Base-by-base conservation (phyloP, 2,888 invertebrate genomes). In the Melanostoma mellinum region DNA sequence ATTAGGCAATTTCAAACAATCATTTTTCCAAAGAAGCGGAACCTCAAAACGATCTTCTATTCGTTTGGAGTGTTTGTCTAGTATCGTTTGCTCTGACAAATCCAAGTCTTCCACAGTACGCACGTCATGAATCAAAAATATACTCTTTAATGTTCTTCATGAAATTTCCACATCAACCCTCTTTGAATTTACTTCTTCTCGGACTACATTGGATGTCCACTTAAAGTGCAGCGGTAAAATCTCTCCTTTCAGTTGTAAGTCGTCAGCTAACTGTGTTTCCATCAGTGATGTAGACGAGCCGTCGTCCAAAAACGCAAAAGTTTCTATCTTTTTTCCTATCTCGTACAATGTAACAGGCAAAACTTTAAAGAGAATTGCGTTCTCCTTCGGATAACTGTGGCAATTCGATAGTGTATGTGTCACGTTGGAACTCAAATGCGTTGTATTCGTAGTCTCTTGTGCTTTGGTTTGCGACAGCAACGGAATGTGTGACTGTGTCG, bases 251-350 rank as follows among this genome's bases (percentile, higher is more conserved):
- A 72, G 9, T 3, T 61, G 42, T 8, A 72, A 32, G 32, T 20
- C 33, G 2, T 42, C 32, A 20, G 65, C 74, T 3, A 65, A 10
- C 0, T 36, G 9, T 9, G 63, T 46, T n/a, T 65, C 60, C n/a
- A 65, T 33, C 8, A 74, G 32, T 0, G 65, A 55, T 5, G 55
- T 65, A 6, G 74, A 50, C 9, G 56, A 74, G 2, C 74, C 74
- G 10, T 73, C 53, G 46, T 73, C 55, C 20, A 73, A 61, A 40
- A 73, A 52, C 2, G 63, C 73, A 10, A 52, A 63, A 0, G 42
- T 40, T 40, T 60, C 30, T n/a, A 60, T 40, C 40, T 10, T 30
- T 32, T 36, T 58, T 2, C 20, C 20, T 10, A 48, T 44, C 20
- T 60, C 72, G 36, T 44, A 32, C 32, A 72, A 32, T 6, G 44